A percentile compares a stretch with the other conserved stretches of the same genome.
Evolutionary conservation across 2,797 vertebrate genomes (phyloP).

Genomic region (Fistularia tabacaria): DNA sequence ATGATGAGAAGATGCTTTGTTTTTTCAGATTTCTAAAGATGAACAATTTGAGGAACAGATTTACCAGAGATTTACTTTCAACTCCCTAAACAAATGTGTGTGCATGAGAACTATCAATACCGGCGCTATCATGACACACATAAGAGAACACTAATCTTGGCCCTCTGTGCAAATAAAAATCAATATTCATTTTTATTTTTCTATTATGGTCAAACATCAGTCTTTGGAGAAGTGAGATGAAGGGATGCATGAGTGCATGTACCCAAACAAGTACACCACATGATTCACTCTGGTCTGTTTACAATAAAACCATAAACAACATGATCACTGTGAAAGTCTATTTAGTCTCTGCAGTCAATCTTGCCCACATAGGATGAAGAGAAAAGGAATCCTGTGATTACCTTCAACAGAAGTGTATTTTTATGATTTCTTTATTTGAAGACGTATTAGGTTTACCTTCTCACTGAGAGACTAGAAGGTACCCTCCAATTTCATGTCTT

Average conservation of each 20-base stretch:
- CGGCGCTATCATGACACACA: slow-evolving; percentile 4
- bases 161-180: slow-evolving; percentile 14
- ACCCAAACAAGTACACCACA: slow-evolving; percentile 13
- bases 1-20: slow-evolving; percentile 26
- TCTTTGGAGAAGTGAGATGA: slow-evolving; percentile 5
- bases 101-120: slow-evolving; percentile 14
- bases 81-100: slow-evolving; percentile 16
- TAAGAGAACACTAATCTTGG: slow-evolving; percentile 1
- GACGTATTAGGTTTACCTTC: slow-evolving; percentile 7
- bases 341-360: background rate
- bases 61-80: too few relatives aligned
- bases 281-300: slow-evolving; percentile 6
- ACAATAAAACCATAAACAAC: too few relatives aligned
- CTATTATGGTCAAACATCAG: background rate
- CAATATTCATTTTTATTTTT: slow-evolving; percentile 5
- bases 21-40: slow-evolving; percentile 21
- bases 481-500: slow-evolving; percentile 37
- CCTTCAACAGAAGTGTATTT: slow-evolving; percentile 19
- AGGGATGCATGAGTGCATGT: slow-evolving; percentile 1
- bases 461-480: slow-evolving; percentile 5
- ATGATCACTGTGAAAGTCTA: too few relatives aligned
- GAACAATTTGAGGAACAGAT: too few relatives aligned
- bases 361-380: slow-evolving; percentile 34
- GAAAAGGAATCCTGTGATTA: slow-evolving; percentile 27
- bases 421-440: slow-evolving; percentile 23